These are phyloP conservation scores for Xiphorhynchus erythropygius DNA, from an alignment of 2,797 vertebrate species.

Conservation along the genomic window DNA sequence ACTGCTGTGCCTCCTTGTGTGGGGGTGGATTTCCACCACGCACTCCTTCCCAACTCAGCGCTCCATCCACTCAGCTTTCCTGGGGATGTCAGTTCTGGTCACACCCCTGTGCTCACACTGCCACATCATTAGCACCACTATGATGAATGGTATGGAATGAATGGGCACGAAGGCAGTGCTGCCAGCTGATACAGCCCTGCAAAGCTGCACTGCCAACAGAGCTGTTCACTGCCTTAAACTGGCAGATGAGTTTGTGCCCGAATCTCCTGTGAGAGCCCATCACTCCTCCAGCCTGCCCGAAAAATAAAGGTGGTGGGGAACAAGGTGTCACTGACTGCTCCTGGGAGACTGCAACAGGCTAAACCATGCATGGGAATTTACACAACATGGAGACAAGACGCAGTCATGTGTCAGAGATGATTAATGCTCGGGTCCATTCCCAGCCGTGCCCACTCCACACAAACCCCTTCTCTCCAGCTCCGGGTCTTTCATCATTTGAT, in stretches of 20 bases:
- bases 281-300: background rate
- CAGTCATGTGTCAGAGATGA: constrained; percentile 27
- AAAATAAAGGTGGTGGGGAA: background rate
- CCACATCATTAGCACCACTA: background rate
- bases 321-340: background rate
- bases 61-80: background rate
- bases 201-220: background rate
- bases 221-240: background rate
- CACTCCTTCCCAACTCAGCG: background rate
- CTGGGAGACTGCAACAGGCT: background rate
- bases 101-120: background rate
- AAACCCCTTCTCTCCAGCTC: background rate
- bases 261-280: background rate
- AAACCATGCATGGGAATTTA: background rate
- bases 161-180: accelerated
- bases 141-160: background rate
- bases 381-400: background rate
- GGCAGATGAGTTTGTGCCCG: background rate
- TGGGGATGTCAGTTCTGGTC: background rate
- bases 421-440: background rate
- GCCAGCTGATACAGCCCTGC: background rate
- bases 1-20: background rate
- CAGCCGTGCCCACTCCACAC: background rate
- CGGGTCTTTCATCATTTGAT: background rate
- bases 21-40: background rate